These are phyloP conservation scores for Drosophila fuyamai DNA, from an alignment of 1,140 invertebrate species.

Conservation along the genomic window DNA sequence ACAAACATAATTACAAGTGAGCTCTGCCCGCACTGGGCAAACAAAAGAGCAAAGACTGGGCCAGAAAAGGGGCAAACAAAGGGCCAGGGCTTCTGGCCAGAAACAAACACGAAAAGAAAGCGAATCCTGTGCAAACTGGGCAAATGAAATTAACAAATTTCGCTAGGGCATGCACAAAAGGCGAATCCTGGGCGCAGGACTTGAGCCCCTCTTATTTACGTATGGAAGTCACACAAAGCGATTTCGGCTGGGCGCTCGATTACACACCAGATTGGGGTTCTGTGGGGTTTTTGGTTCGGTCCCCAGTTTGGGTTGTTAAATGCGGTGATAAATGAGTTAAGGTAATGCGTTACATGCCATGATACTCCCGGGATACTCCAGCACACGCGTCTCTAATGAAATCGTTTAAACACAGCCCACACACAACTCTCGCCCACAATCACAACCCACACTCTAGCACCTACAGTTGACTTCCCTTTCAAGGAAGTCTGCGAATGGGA, in stretches of 20 bases:
- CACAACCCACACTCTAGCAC: constrained; percentile 22
- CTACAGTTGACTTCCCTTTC: constrained; percentile 12
- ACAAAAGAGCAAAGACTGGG: constrained; percentile 50
- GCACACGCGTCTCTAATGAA: constrained; percentile 76
- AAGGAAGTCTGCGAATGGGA: constrained; percentile 2
- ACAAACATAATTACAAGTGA: constrained; percentile 79
- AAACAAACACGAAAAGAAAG: constrained; percentile 44
- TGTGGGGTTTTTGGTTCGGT: not conserved
- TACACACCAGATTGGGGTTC: constrained; percentile 56
- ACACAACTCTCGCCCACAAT: constrained; percentile 28
- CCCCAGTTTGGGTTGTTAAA: constrained; percentile 52
- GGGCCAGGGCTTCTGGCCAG: constrained; percentile 4
- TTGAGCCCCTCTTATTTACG: constrained; percentile 64
- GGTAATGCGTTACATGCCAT: constrained; percentile 71
- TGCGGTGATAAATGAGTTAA: constrained; percentile 80
- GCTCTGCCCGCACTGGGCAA: constrained; percentile 39
- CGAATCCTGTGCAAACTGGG: constrained; percentile 65
- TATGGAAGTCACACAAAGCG: constrained; percentile 80
- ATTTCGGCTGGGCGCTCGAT: constrained; percentile 69
- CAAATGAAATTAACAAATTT: constrained; percentile 81
- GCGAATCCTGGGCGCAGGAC: constrained; percentile 12
- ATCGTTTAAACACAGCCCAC: constrained; percentile 77
- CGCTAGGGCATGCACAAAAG: constrained; percentile 66
- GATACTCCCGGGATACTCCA: constrained; percentile 56
- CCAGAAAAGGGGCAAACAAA: constrained; percentile 30